Evolutionary conservation across 2,113 vertebrate genomes (phyloP).

Genomic region (Leptobrachium ailaonicum): DNA sequence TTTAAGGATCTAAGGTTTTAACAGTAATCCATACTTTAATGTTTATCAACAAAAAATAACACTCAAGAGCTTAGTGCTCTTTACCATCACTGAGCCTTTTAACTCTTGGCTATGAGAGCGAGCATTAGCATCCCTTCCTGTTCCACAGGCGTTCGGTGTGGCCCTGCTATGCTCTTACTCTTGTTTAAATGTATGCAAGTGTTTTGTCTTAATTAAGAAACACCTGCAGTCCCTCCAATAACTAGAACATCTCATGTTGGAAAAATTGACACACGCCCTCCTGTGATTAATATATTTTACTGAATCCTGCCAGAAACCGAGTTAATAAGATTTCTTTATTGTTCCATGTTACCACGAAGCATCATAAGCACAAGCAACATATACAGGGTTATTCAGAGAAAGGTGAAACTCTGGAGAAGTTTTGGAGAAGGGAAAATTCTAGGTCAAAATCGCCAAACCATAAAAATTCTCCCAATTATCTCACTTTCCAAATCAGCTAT

Average conservation of each 20-base stretch:
- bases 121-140: conserved; percentile 1
- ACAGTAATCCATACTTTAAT: not conserved
- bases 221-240: conserved; percentile 5
- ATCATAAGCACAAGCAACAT: too few relatives aligned
- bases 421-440: too few relatives aligned
- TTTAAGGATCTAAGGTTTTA: not conserved
- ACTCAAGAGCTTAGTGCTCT: not conserved
- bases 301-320: conserved; percentile 7
- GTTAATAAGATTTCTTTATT: not conserved
- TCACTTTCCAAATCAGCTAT: too few relatives aligned
- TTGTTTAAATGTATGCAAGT: conserved; percentile 23
- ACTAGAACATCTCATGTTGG: not conserved
- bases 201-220: not conserved
- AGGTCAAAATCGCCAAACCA: too few relatives aligned
- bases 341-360: not conserved
- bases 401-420: too few relatives aligned
- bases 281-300: conserved; percentile 13
- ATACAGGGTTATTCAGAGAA: too few relatives aligned
- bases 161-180: conserved; percentile 1
- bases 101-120: conserved; percentile 14
- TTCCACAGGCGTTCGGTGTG: conserved; percentile 9
- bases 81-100: conserved; percentile 4
- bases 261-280: not conserved
- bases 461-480: too few relatives aligned
- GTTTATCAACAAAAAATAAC: conserved; percentile 3